These are phyloP conservation scores for Globicephala melas DNA, from an alignment of 2,113 vertebrate genomes.

Conservation along the genomic window DNA sequence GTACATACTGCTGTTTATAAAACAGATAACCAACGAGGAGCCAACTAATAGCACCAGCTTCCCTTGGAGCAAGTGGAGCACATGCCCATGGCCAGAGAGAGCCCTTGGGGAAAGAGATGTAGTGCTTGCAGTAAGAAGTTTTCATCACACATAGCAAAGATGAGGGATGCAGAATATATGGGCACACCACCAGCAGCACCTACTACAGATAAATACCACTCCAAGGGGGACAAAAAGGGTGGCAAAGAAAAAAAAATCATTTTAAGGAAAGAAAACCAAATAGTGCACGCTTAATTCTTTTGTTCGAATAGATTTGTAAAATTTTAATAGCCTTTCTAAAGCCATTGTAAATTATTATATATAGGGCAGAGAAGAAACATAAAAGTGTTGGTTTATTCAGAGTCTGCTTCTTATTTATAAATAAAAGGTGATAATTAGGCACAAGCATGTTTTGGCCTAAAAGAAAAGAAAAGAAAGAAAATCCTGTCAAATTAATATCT, in stretches of 20 bases:
- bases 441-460: background rate
- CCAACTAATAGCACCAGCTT: background rate
- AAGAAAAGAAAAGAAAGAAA: background rate
- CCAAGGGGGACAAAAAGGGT: background rate
- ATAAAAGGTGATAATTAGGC: background rate
- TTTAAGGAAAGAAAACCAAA: background rate
- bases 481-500: background rate
- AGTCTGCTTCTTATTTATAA: background rate
- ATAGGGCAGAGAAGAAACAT: background rate
- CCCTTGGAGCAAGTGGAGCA: background rate
- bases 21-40: background rate
- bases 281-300: background rate
- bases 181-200: fast-evolving
- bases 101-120: background rate
- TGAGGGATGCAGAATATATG: background rate
- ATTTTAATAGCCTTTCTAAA: background rate
- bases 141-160: background rate
- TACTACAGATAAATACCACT: background rate
- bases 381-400: background rate
- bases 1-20: no score
- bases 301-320: background rate
- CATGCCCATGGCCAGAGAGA: background rate
- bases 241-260: background rate
- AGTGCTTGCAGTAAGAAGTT: background rate
- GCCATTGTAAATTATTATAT: background rate